These are phyloP conservation scores for Zoroaster sp. DNA, from an alignment of 53 echinoderm and acorn worm species.

Conservation along the genomic window DNA sequence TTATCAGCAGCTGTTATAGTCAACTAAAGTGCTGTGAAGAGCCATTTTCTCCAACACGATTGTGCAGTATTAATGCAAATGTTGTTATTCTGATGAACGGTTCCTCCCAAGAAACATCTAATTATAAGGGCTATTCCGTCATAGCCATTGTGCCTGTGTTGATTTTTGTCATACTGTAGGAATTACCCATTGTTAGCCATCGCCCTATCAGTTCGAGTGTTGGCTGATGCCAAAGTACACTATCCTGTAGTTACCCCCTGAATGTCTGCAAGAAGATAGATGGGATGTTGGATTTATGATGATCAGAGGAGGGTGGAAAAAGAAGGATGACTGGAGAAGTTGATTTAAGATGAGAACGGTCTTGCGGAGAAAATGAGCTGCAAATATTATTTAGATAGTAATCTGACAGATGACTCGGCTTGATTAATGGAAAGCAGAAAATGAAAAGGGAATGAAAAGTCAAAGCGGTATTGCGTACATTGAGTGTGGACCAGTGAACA, in stretches of 20 bases:
- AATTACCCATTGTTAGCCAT: background rate
- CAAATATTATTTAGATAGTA: too few relatives aligned
- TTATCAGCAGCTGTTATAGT: too few relatives aligned
- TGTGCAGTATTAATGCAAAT: background rate
- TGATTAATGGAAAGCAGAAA: too few relatives aligned
- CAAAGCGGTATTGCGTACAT: too few relatives aligned
- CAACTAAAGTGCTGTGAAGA: background rate
- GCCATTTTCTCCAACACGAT: too few relatives aligned
- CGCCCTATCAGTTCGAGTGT: background rate
- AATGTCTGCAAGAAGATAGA: background rate
- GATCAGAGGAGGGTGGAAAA: background rate
- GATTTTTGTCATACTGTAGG: background rate
- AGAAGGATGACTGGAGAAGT: background rate
- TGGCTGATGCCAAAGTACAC: constrained; percentile 12
- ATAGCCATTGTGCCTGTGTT: background rate
- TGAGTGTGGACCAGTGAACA: too few relatives aligned
- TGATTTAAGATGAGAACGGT: background rate
- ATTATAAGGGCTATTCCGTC: background rate
- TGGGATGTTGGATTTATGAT: background rate
- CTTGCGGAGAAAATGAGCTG: background rate
- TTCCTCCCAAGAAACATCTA: background rate
- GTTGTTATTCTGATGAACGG: background rate
- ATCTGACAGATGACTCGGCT: too few relatives aligned
- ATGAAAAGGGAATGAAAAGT: too few relatives aligned
- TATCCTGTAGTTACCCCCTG: constrained; percentile 33